Base-by-base conservation (phyloP, 2,113 vertebrate genomes). In the Plestiodon gilberti region DNA sequence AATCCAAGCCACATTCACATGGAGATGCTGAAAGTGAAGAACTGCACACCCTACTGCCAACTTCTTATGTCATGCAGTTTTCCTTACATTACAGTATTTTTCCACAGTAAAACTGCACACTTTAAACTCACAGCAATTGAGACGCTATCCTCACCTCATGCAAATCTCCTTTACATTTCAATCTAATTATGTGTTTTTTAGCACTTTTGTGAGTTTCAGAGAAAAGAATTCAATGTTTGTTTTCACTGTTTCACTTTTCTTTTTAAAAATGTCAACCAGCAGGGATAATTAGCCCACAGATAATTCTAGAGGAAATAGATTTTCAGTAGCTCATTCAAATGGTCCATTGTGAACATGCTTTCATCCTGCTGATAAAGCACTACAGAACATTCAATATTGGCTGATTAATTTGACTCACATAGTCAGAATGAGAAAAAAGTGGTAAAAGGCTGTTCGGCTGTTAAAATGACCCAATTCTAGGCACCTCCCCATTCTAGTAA, bases 181-280 rank as follows among this genome's bases (percentile, higher is more conserved):
- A 89, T 87, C 88, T 92, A 92, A 92, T 94, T 91, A 91, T 84
- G 62, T 80, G 82, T 92, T 92, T 94, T 92, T 87, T 90, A 88
- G 20, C 80, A 91, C 91, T 90, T 78, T 92, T 55, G 4, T 57
- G 85, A 92, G 69, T 88, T 84, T 90, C 84, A 82, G 69, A 91
- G 84, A 88, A 89, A 91, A 93, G 82, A 83, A 92, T 78, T 88
- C n/a, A 33, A 6, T 48, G 69, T 87, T 89, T 93, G 73, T 92
- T 90, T 91, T 67, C 75, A 88, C 0, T 70, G 80, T 75, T 76
- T 73, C 43, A 79, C 84, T 71, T 78, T 84, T 83, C 52, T 87
- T 84, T 78, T 83, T 61, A 85, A 83, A 75, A 10, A 38, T 71
- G 65, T 78, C 64, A 59, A 59, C 22, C 55, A n/a, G 80, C 30